A percentile compares a stretch with the other conserved stretches of the same genome.
Evolutionary conservation across 2,797 vertebrate species (phyloP).

Genomic region (Lagodon rhomboides): DNA sequence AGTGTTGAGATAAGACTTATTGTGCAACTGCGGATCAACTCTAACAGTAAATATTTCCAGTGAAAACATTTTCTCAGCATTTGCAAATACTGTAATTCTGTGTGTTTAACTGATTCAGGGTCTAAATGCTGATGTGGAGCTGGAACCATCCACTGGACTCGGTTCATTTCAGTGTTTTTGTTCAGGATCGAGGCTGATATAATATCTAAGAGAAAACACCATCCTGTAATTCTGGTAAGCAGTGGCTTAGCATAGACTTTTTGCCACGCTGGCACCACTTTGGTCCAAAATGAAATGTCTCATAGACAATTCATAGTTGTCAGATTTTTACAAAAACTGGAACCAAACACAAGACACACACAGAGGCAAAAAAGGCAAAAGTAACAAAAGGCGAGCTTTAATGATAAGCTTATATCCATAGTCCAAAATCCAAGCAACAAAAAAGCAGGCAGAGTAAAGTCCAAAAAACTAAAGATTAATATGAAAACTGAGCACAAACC

Average conservation of each 20-base stretch:
- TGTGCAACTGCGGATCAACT: not conserved
- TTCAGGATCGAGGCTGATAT: not conserved
- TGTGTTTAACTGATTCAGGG: not conserved
- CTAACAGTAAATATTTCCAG: constrained; percentile 13
- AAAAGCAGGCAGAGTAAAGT: too few species aligned
- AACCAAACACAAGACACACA: too few species aligned
- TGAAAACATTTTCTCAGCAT: constrained; percentile 33
- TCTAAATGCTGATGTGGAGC: constrained; percentile 5
- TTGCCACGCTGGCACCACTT: not conserved
- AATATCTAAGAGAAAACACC: too few species aligned
- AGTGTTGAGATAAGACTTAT: not conserved
- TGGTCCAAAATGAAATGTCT: not conserved
- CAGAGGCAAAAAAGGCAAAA: too few species aligned
- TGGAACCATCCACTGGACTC: not conserved
- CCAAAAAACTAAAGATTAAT: too few species aligned
- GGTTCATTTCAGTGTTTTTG: not conserved
- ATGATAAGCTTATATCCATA: too few species aligned
- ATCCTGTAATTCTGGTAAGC: not conserved
- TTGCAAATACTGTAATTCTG: not conserved
- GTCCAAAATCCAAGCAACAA: too few species aligned
- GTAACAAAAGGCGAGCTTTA: too few species aligned
- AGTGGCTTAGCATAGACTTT: not conserved
- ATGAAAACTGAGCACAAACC: too few species aligned
- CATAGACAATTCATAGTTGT: not conserved
- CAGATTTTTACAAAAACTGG: too few species aligned